Evolutionary conservation across 2,113 vertebrate species (phyloP), one percentile per base, ranked within the genome.

Genomic region (Condylura cristata): DNA sequence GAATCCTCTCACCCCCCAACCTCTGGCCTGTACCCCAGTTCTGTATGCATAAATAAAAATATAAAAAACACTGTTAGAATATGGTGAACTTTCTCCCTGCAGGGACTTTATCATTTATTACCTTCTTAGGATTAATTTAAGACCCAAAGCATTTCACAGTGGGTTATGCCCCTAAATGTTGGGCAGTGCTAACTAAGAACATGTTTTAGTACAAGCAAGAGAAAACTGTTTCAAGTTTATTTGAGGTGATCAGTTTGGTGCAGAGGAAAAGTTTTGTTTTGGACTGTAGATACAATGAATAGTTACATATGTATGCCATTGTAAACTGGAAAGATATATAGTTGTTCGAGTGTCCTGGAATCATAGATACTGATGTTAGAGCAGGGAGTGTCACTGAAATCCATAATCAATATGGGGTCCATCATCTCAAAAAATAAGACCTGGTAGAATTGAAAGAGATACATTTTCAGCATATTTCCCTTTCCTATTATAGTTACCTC

Each of bases 381-480:
- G 6, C 24, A 86, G 37, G 14, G 1, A 16, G 4, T 32, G 13
- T 0, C 39, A 39, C 0, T 32, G 30, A 58, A 24, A 2, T 1
- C 44, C 22, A 63, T 0, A 56, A 37, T 24, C 53, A 7, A 60
- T 80, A 26, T 90, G 18, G 46, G 8, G 86, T 4, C 10, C 30
- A 22, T 46, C 8, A 30, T 24, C 16, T 76, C 34, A 30, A 84
- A 86, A 86, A 58, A 65, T 20, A 76, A 5, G 32, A 32, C 28
- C 24, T n/a, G 39, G 82, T 2, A 80, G 53, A 79, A 74, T 83
- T 86, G 63, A 95, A 92, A 66, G 1, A 48, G 5, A 9, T 41
- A 70, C 26, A 41, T 97, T 97, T 94, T 93, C 70, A 86, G 87
- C 71, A 26, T 39, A 84, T 96, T 96, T 66, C 37, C 65, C 68